These are phyloP conservation scores for Megaceryle maxima DNA, from an alignment of 2,113 vertebrate species.

Conservation along the genomic window DNA sequence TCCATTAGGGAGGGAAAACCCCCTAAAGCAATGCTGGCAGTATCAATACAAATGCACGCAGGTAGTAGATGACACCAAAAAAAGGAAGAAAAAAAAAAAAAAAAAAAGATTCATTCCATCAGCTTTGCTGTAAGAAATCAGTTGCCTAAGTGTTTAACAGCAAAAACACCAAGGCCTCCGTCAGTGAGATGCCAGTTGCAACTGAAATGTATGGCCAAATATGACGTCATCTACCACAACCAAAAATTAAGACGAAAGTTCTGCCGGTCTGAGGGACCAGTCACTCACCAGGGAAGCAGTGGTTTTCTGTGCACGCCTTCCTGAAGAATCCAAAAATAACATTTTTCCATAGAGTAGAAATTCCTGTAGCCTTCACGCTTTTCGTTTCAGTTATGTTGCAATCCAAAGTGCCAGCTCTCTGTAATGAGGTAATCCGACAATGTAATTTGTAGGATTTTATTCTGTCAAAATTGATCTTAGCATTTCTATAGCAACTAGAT, in stretches of 20 bases:
- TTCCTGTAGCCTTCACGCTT: conserved; percentile 74
- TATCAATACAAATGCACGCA: neutral
- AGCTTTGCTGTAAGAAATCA: neutral
- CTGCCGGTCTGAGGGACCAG: conserved; percentile 51
- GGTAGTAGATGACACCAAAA: neutral
- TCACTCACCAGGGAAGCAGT: conserved; percentile 69
- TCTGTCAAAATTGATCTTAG: conserved; percentile 69
- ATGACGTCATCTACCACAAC: conserved; percentile 69
- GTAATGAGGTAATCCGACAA: conserved; percentile 81
- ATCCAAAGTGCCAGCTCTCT: conserved; percentile 74
- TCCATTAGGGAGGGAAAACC: neutral
- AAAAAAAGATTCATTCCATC: neutral
- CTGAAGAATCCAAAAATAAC: conserved; percentile 84
- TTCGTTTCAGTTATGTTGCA: conserved; percentile 73
- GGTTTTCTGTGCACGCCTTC: conserved; percentile 74
- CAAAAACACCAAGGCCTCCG: neutral
- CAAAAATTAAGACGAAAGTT: conserved; percentile 58
- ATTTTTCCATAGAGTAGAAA: conserved; percentile 81
- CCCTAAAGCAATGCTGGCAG: neutral
- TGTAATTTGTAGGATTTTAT: conserved; percentile 73
- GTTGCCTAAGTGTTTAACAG: neutral
- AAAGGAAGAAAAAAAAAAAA: neutral
- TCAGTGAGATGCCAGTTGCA: conserved; percentile 28
- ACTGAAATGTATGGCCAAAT: conserved; percentile 41
- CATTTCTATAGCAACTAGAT: conserved; percentile 62